A percentile compares a stretch with the other conserved stretches of the same genome.
These are phyloP conservation scores for Netelia virgata DNA, from an alignment of 2,888 invertebrate species.

Conservation along the genomic window DNA sequence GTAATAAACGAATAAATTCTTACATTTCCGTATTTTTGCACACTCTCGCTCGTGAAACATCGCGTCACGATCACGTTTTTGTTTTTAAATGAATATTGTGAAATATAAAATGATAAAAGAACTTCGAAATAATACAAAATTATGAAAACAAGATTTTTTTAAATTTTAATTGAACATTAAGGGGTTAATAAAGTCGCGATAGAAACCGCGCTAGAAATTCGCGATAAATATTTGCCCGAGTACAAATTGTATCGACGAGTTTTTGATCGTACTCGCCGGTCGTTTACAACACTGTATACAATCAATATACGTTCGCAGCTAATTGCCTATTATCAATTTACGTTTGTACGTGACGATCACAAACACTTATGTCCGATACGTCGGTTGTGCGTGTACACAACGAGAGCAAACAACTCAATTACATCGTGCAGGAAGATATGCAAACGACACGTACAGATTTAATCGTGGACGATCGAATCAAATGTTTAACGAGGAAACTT, in stretches of 20 bases:
- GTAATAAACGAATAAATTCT: background rate
- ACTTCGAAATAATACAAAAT: background rate
- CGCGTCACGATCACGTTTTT: background rate
- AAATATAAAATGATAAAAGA: background rate
- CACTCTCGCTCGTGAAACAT: background rate
- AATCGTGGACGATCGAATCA: background rate
- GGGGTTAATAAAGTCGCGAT: slow-evolving; percentile 22
- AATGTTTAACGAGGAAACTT: too few species aligned
- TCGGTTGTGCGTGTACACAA: background rate
- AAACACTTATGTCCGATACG: slow-evolving; percentile 12
- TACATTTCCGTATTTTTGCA: background rate
- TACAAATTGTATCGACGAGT: background rate
- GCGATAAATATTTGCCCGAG: background rate
- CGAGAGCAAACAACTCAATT: slow-evolving; percentile 28
- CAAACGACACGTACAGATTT: background rate
- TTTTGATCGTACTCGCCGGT: slow-evolving; percentile 13
- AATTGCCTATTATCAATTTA: slow-evolving; percentile 45
- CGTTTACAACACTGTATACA: slow-evolving; percentile 9
- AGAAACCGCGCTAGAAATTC: background rate
- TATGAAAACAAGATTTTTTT: background rate
- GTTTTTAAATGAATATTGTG: background rate
- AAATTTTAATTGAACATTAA: background rate
- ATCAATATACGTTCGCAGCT: slow-evolving; percentile 8
- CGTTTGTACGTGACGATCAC: slow-evolving; percentile 35
- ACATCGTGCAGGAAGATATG: background rate